phyloP scores from a whole-genome alignment of 2,797 vertebrate genomes.

The Dermochelys coriacea region DNA sequence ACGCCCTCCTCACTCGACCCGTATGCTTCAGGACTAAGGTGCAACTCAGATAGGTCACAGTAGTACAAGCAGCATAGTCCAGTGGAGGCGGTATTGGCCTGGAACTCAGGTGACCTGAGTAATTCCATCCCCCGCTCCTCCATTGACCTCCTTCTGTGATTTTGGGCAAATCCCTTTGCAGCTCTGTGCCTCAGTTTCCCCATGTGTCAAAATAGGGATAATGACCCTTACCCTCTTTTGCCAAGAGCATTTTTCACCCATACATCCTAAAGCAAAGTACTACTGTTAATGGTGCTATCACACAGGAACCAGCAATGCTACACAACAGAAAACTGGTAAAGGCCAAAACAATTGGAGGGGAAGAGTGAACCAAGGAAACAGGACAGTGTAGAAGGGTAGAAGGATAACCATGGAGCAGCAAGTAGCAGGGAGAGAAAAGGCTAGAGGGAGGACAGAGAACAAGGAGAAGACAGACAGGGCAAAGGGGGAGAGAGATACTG shows the following conservation, averaged over 20 bases:
- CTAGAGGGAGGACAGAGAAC: neutral
- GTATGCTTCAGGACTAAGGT: neutral
- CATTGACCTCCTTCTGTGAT: neutral
- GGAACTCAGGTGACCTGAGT: conserved; percentile 66
- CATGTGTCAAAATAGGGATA: conserved; percentile 36
- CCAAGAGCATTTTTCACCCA: neutral
- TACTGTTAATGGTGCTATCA: neutral
- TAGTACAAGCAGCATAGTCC: accelerated
- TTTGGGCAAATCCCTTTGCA: conserved; percentile 58
- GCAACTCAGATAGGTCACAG: conserved; percentile 27
- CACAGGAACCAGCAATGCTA: neutral
- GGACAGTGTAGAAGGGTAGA: neutral
- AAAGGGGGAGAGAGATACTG: neutral
- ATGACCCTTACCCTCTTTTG: neutral
- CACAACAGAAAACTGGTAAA: neutral
- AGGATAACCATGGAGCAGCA: neutral
- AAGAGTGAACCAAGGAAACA: neutral
- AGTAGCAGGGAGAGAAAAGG: neutral
- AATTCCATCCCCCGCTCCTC: conserved; percentile 39
- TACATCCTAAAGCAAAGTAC: neutral
- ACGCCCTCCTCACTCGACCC: neutral
- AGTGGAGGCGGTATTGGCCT: conserved; percentile 42
- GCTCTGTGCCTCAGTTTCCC: conserved; percentile 57
- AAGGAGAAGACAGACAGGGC: neutral
- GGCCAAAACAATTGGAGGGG: neutral